These are phyloP conservation scores for Cyaniris semiargus DNA, from an alignment of 2,888 invertebrate genomes.

Conservation along the genomic window DNA sequence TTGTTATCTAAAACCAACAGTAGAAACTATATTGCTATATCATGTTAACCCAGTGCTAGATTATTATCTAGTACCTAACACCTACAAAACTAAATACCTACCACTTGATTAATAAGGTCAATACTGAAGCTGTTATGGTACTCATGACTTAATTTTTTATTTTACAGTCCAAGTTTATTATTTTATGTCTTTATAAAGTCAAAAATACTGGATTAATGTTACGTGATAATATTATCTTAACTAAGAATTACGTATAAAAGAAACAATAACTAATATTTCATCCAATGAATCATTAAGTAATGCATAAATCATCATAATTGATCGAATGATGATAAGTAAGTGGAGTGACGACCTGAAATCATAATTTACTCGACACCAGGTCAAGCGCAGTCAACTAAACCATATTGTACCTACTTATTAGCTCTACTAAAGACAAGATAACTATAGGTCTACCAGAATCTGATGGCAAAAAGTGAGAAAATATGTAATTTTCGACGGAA, in stretches of 20 bases:
- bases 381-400: constrained; percentile 10
- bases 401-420: background rate
- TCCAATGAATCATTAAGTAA: background rate
- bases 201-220: background rate
- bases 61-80: background rate
- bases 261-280: background rate
- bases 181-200: background rate
- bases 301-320: background rate
- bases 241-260: background rate
- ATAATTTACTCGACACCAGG: constrained; percentile 11
- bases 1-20: background rate
- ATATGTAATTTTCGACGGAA: no score
- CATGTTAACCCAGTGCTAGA: constrained; percentile 3
- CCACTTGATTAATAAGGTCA: background rate
- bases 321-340: constrained; percentile 2
- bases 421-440: background rate
- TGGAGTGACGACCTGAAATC: constrained; percentile 20
- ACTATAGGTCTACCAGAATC: no score
- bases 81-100: background rate
- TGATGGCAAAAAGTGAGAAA: no score
- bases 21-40: background rate
- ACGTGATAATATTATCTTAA: background rate
- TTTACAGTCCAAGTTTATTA: background rate
- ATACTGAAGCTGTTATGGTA: background rate
- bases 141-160: background rate